phyloP scores from a whole-genome alignment of 2,113 vertebrate species.

The Trachemys scripta region DNA sequence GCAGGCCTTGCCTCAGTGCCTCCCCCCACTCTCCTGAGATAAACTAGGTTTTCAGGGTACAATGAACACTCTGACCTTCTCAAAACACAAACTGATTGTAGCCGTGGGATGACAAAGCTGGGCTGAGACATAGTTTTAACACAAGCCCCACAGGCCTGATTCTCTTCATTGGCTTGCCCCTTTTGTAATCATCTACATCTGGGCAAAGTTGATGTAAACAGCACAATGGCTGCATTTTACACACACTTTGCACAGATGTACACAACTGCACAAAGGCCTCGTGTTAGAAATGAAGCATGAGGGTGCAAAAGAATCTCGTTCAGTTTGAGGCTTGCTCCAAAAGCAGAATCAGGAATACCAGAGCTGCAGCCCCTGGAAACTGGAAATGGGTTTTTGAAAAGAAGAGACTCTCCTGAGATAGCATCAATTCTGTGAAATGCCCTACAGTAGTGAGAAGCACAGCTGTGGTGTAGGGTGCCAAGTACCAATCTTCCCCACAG shows the following conservation, averaged over 20 bases:
- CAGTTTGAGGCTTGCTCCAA: not conserved
- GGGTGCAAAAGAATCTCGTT: not conserved
- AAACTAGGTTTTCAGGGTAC: not conserved
- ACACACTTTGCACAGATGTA: not conserved
- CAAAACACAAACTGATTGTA: accelerated
- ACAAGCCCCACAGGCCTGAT: not conserved
- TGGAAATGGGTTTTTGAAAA: not conserved
- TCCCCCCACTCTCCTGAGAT: not conserved
- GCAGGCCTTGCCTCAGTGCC: not conserved
- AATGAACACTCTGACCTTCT: not conserved
- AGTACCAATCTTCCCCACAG: not conserved
- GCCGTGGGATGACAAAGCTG: not conserved
- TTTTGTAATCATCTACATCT: not conserved
- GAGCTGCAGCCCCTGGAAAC: not conserved
- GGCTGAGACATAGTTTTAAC: not conserved
- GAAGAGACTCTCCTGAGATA: not conserved
- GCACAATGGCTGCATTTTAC: not conserved
- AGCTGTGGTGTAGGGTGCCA: not conserved
- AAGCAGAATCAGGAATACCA: not conserved
- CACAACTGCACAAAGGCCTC: not conserved
- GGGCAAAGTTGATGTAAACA: not conserved
- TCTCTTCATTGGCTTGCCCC: not conserved
- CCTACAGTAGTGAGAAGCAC: not conserved
- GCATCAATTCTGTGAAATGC: not conserved
- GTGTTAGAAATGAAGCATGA: not conserved